Evolutionary conservation across 2,888 invertebrate species (phyloP), one percentile per base, ranked within the genome.

Genomic region (Laspeyria flexula): DNA sequence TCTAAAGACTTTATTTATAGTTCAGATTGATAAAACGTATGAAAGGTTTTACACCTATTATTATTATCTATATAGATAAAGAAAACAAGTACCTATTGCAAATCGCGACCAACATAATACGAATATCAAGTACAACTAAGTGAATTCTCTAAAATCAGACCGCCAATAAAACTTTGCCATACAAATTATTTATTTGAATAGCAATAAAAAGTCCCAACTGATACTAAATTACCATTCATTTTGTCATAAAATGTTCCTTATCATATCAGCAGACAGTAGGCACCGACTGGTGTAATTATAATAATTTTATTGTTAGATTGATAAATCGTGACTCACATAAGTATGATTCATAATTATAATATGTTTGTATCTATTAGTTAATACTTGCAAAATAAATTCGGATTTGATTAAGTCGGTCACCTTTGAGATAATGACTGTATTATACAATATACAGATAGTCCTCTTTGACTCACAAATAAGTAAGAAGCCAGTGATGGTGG

Each of bases 251-350:
- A 71, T 13, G 43, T 52, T 53, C 37, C 48, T 66, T 70, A 72
- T 74, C 78, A 78, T 83, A 81, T 79, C 83, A 65, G 47, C 33
- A 51, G 64, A 63, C 77, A 64, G 69, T 73, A 62, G 72, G 65
- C 57, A 72, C 71, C 71, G 60, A 67, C 79, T 65, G 66, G 66
- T 66, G 56, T 71, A 68, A 75, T 80, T 78, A 77, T 67, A 73
- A 71, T 57, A 60, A 70, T 71, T 68, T 67, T 73, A 73, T 76
- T 78, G 73, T 68, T 62, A 55, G 52, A 67, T 60, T 77, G 82
- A 85, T 84, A 85, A 81, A 47, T 43, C 2, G 54, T 83, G 83
- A 83, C 54, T 83, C 80, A 83, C 15, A n/a, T 52, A 25, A 38
- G 47, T 65, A 74, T 86, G 82, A 86, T 37, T 85, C 85, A 85